A percentile compares a stretch with the other conserved stretches of the same genome.
Evolutionary conservation across 2,113 vertebrate species (phyloP).

Genomic region (Mionectes macconnelli): DNA sequence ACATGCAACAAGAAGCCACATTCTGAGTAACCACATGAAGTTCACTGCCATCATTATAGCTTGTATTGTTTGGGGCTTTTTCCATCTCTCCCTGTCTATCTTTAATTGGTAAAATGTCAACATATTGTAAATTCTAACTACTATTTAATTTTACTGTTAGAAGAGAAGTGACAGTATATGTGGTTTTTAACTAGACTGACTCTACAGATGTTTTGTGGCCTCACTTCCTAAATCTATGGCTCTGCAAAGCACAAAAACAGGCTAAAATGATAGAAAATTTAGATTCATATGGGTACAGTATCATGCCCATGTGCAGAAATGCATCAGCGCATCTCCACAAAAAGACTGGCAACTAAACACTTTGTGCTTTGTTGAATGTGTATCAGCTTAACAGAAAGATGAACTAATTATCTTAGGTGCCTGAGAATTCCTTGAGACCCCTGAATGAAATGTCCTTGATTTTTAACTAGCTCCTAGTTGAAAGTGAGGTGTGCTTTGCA

Average conservation of each 20-base stretch:
- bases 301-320: neutral
- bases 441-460: neutral
- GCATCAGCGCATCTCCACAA: neutral
- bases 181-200: neutral
- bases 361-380: neutral
- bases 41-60: neutral
- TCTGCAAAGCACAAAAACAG: neutral
- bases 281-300: neutral
- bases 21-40: neutral
- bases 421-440: neutral
- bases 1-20: neutral
- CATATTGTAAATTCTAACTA: neutral
- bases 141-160: neutral
- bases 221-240: neutral
- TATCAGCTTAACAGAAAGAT: neutral
- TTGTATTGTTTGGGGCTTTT: neutral
- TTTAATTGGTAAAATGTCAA: conserved; percentile 1
- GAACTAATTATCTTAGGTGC: neutral
- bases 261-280: neutral
- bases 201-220: neutral
- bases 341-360: neutral
- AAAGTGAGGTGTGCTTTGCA: neutral
- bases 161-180: neutral
- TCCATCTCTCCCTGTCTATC: neutral
- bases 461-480: neutral